Conservation (phyloP, 1,140 invertebrate species). For the Drosophila malerkotliana region DNA sequence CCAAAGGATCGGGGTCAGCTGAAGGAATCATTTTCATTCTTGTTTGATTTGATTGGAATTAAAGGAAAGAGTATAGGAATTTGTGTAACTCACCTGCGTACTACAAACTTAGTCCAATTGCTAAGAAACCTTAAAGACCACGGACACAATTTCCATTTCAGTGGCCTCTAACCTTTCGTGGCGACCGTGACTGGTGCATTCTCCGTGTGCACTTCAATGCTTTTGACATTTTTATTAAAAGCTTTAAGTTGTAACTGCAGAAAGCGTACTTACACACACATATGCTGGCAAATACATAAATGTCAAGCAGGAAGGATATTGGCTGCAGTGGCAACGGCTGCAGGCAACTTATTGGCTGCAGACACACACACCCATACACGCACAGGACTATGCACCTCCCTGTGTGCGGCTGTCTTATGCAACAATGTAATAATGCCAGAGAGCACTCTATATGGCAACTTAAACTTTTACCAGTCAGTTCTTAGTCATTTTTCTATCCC, state of each 20-base stretch:
- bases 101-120: not conserved
- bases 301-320: slow-evolving; percentile 65
- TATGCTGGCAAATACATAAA: slow-evolving; percentile 34
- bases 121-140: not conserved
- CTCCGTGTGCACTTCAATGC: slow-evolving; percentile 70
- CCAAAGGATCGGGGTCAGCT: slow-evolving; percentile 7
- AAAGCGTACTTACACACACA: slow-evolving; percentile 24
- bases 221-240: slow-evolving; percentile 82
- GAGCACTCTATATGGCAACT: slow-evolving; percentile 63
- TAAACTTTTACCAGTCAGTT: slow-evolving; percentile 61
- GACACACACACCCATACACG: slow-evolving; percentile 13
- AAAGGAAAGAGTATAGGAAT: not conserved
- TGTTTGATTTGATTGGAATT: slow-evolving; percentile 3
- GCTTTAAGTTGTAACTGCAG: slow-evolving; percentile 75
- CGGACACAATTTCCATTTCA: not conserved
- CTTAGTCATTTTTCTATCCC: slow-evolving; percentile 66
- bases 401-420: slow-evolving; percentile 48
- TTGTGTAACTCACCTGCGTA: not conserved
- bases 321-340: slow-evolving; percentile 66
- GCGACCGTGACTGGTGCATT: slow-evolving; percentile 17
- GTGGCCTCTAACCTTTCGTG: slow-evolving; percentile 18
- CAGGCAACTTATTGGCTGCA: slow-evolving; percentile 76
- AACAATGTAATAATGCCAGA: slow-evolving; percentile 78
- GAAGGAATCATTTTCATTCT: not conserved
- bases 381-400: not conserved